These are phyloP conservation scores for Gadopsis bispinosus DNA, from an alignment of 2,797 vertebrate genomes.

Conservation along the genomic window DNA sequence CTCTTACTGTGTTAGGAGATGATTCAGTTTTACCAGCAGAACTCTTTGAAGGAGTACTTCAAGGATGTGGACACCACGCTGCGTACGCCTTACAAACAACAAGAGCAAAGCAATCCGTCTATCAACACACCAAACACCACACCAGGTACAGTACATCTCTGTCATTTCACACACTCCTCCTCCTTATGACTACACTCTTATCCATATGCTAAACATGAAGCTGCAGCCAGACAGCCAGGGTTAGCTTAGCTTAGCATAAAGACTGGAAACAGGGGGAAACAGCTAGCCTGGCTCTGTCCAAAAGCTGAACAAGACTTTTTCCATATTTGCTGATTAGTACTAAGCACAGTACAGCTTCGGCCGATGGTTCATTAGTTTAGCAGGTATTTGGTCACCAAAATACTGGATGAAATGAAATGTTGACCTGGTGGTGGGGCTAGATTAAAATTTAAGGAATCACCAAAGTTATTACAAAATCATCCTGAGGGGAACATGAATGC, in stretches of 20 bases:
- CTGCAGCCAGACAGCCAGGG: too few relatives aligned
- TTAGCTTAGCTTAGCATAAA: too few relatives aligned
- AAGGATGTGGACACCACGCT: conserved; percentile 90
- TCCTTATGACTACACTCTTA: not conserved
- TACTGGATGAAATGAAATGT: too few relatives aligned
- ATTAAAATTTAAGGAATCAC: too few relatives aligned
- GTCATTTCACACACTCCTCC: not conserved
- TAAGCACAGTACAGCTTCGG: not conserved
- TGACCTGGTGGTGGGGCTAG: too few relatives aligned
- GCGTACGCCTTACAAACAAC: conserved; percentile 88
- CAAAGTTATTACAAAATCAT: too few relatives aligned
- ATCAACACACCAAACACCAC: conserved; percentile 39
- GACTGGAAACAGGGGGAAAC: too few relatives aligned
- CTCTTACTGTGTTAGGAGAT: conserved; percentile 84
- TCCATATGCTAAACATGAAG: too few relatives aligned
- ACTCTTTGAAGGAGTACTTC: conserved; percentile 93
- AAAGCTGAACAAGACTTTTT: too few relatives aligned
- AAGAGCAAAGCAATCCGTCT: conserved; percentile 78
- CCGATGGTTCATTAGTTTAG: not conserved
- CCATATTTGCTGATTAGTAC: too few relatives aligned
- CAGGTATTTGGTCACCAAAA: not conserved
- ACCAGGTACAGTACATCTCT: conserved; percentile 61
- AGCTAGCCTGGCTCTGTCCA: too few relatives aligned
- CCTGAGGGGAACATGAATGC: too few relatives aligned
- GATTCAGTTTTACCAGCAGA: conserved; percentile 91